These are phyloP conservation scores for Ypsolopha scabrella DNA, from an alignment of 2,888 invertebrate genomes.

Conservation along the genomic window DNA sequence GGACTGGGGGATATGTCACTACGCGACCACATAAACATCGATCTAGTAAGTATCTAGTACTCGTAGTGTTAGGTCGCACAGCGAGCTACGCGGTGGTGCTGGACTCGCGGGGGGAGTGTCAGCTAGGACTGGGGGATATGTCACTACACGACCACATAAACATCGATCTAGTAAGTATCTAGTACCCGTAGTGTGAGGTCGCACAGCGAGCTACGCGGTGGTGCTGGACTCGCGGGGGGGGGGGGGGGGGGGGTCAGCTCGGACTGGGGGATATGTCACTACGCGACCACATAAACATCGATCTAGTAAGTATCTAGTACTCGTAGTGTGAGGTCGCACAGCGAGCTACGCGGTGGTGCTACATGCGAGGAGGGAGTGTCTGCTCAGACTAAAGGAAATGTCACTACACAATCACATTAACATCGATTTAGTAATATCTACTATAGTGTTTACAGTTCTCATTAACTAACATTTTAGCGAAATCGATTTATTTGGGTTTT, in stretches of 20 bases:
- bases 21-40: slow-evolving; percentile 76
- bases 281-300: slow-evolving; percentile 76
- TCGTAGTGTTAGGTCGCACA: slow-evolving; percentile 48
- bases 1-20: slow-evolving; percentile 76
- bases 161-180: slow-evolving; percentile 69
- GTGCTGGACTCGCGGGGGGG: slow-evolving; percentile 75
- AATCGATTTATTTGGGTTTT: too few species aligned
- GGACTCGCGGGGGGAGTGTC: slow-evolving; percentile 81
- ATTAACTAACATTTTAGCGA: too few species aligned
- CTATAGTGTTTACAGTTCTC: too few species aligned
- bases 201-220: slow-evolving; percentile 82
- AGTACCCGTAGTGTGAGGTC: slow-evolving; percentile 15
- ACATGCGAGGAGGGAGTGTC: slow-evolving; percentile 89
- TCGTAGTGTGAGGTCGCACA: slow-evolving; percentile 48
- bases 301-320: slow-evolving; percentile 62
- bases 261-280: slow-evolving; percentile 76
- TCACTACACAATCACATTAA: slow-evolving; percentile 79
- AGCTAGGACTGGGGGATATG: slow-evolving; percentile 71
- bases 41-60: slow-evolving; percentile 62
- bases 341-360: slow-evolving; percentile 84
- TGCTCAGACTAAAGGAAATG: slow-evolving; percentile 71
- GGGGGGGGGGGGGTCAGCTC: slow-evolving; percentile 76
- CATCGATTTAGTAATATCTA: slow-evolving; percentile 70
- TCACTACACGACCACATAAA: slow-evolving; percentile 79
- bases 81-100: slow-evolving; percentile 84